Percentiles rank a stretch among this genome's conserved stretches.
Evolutionary conservation across 2,113 vertebrate species (phyloP).

Genomic region (Callionymus lyra): DNA sequence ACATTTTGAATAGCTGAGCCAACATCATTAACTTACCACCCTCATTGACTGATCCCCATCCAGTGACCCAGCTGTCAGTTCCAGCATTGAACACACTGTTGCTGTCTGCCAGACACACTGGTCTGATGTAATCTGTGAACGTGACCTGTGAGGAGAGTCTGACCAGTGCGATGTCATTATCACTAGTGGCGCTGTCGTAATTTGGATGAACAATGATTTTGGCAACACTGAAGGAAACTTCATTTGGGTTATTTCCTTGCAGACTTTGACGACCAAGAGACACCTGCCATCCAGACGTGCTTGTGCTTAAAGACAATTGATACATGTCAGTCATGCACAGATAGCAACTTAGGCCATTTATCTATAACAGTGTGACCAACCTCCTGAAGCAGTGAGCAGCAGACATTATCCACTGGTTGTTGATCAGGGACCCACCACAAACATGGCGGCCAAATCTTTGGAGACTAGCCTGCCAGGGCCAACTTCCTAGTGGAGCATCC

Average conservation of each 20-base stretch:
- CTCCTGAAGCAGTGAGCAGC: conserved; percentile 67
- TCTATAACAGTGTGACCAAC: conserved; percentile 19
- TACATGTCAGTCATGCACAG: background rate
- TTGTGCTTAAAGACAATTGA: background rate
- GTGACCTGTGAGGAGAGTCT: conserved; percentile 46
- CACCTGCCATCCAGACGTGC: background rate
- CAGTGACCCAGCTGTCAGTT: conserved; percentile 69
- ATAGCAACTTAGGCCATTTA: background rate
- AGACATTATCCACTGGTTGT: conserved; percentile 52
- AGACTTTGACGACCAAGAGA: conserved; percentile 37
- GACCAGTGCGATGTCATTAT: conserved; percentile 71
- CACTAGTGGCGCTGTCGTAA: conserved; percentile 29
- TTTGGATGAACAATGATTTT: conserved; percentile 42
- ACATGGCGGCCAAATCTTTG: conserved; percentile 36
- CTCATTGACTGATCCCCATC: conserved; percentile 66
- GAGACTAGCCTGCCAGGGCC: conserved; percentile 65
- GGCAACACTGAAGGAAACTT: conserved; percentile 10
- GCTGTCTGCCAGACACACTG: conserved; percentile 68
- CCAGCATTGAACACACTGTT: conserved; percentile 60
- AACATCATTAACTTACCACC: conserved; percentile 47
- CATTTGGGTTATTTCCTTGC: conserved; percentile 15
- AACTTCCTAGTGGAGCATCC: conserved; percentile 17
- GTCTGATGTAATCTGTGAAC: conserved; percentile 64
- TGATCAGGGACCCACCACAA: conserved; percentile 68
- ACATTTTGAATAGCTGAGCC: background rate